Evolutionary conservation across 2,888 invertebrate species (phyloP).

Genomic region (Rhimphoctona megacephalus): DNA sequence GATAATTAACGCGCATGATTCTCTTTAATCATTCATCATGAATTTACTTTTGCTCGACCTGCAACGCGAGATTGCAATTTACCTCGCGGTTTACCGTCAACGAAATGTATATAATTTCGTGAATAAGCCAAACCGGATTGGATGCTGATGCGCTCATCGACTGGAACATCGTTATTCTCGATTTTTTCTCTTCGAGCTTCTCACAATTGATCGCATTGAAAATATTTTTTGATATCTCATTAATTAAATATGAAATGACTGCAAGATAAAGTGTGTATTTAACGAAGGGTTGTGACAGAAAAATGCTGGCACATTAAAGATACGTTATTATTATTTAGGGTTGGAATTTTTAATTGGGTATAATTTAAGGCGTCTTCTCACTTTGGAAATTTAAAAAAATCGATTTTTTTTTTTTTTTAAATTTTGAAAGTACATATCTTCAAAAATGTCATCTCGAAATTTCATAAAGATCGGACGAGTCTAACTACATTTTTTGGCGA

Average conservation of each 20-base stretch:
- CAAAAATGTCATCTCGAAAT: too few species aligned
- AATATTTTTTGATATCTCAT: conserved; percentile 2
- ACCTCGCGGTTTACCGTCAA: not conserved
- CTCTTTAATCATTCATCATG: conserved; percentile 21
- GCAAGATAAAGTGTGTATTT: not conserved
- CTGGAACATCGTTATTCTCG: conserved; percentile 9
- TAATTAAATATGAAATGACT: conserved; percentile 13
- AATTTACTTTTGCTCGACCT: not conserved
- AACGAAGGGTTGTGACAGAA: not conserved
- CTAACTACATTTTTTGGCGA: too few species aligned
- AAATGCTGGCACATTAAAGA: not conserved
- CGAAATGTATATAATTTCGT: conserved; percentile 12
- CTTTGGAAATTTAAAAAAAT: too few species aligned
- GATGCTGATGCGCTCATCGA: conserved; percentile 35
- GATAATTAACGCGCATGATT: conserved; percentile 27
- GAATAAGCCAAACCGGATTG: conserved; percentile 49
- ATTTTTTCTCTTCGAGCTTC: not conserved
- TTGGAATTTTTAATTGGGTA: not conserved
- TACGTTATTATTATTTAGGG: not conserved
- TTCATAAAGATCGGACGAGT: too few species aligned
- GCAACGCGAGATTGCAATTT: not conserved
- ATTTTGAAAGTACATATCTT: too few species aligned
- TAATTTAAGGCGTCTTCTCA: too few species aligned
- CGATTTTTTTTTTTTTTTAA: too few species aligned
- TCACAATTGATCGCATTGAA: not conserved